phyloP scores from a whole-genome alignment of 92 coral and sea anemone genomes.

The Zoanthus sansibaricus region DNA sequence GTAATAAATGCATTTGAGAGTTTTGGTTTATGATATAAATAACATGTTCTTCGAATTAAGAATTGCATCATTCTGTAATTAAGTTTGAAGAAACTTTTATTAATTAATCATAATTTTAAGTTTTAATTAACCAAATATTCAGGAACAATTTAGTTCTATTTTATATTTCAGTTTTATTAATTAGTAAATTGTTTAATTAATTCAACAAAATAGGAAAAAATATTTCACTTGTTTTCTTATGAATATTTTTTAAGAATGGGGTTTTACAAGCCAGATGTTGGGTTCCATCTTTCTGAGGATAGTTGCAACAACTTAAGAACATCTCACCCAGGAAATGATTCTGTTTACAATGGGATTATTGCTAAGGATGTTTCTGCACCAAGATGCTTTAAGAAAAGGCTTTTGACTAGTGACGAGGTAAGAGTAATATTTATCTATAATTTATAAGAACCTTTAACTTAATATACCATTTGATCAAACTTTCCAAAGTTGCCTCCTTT shows the following conservation, averaged over 20 bases:
- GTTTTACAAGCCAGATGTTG: slow-evolving; percentile 30
- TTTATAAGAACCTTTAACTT: no score
- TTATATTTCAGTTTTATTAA: background rate
- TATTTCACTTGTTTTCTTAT: background rate
- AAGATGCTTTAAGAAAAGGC: background rate
- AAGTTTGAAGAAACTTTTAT: no score
- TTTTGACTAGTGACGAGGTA: slow-evolving; percentile 45
- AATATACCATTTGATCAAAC: no score
- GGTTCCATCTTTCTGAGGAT: slow-evolving; percentile 35
- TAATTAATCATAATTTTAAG: no score
- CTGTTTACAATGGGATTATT: background rate
- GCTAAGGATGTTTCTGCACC: background rate
- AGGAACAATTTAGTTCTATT: no score
- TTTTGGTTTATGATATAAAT: no score
- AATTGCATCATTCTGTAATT: no score
- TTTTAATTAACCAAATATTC: no score
- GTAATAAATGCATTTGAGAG: no score
- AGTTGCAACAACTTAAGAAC: slow-evolving; percentile 9
- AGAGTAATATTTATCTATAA: no score
- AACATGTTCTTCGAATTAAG: no score
- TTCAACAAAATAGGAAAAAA: background rate
- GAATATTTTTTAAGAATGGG: slow-evolving; percentile 13
- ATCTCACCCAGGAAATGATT: slow-evolving; percentile 18
- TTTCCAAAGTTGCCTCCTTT: no score
- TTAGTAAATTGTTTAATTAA: background rate